Evolutionary conservation across 2,888 invertebrate genomes (phyloP).

Genomic region (Plebejus melissa): DNA sequence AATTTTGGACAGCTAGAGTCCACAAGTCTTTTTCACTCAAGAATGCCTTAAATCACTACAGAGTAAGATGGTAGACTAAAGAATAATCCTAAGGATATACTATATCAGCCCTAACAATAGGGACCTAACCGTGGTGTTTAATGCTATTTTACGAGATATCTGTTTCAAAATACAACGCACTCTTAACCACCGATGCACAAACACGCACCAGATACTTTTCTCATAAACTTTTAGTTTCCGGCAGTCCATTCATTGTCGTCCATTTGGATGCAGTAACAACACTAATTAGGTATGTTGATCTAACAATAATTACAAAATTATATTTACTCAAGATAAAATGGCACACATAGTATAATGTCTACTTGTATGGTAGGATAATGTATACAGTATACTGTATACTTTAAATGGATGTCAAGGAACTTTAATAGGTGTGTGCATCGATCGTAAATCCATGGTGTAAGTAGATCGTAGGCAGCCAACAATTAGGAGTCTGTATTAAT

Average conservation of each 20-base stretch:
- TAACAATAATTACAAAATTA: neutral
- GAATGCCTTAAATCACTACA: too few relatives aligned
- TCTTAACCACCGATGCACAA: conserved; percentile 8
- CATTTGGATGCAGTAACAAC: neutral
- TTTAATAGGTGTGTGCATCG: conserved; percentile 44
- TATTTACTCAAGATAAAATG: conserved; percentile 6
- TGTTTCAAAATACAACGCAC: neutral
- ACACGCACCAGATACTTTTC: conserved; percentile 17
- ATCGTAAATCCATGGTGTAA: conserved; percentile 56
- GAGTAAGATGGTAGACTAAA: too few relatives aligned
- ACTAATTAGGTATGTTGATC: neutral
- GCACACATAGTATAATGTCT: neutral
- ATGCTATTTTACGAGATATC: neutral
- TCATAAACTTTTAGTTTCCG: conserved; percentile 6
- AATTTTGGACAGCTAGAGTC: neutral
- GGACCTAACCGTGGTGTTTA: neutral
- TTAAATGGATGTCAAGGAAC: conserved; percentile 19
- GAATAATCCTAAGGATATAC: neutral
- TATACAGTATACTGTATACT: neutral
- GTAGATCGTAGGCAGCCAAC: conserved; percentile 46
- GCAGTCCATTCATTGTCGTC: neutral
- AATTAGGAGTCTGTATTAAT: conserved; percentile 64
- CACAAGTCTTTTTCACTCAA: too few relatives aligned
- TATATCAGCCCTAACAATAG: neutral
- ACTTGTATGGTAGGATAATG: neutral